Percentiles rank a stretch among this genome's conserved stretches.
These are phyloP conservation scores for Isurus oxyrinchus DNA, from an alignment of 2,113 vertebrate genomes.

Conservation along the genomic window DNA sequence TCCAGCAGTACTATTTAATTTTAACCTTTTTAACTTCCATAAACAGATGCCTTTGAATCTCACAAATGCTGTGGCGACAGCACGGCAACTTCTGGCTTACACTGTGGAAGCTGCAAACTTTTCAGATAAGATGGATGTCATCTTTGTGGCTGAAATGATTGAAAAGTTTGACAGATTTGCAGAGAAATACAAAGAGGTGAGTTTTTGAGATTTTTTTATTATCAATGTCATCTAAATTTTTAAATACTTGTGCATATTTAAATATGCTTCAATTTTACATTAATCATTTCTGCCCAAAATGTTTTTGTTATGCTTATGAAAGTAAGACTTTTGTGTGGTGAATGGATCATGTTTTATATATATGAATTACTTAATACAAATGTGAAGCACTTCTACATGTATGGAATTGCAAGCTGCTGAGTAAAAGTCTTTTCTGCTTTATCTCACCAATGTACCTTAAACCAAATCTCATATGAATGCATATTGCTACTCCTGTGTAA, in stretches of 20 bases:
- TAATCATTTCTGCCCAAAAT: not conserved
- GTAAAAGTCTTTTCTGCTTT: not conserved
- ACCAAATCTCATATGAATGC: not conserved
- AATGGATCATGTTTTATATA: not conserved
- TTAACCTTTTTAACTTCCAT: not conserved
- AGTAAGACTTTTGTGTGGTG: not conserved
- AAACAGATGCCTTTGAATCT: constrained; percentile 88
- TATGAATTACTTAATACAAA: not conserved
- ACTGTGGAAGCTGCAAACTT: constrained; percentile 89
- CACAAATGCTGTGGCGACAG: constrained; percentile 81
- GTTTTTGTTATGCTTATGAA: not conserved
- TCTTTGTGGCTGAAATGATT: constrained; percentile 98
- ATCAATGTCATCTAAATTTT: not conserved
- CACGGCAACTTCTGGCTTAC: constrained; percentile 80
- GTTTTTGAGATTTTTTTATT: constrained; percentile 30
- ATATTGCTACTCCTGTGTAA: too few species aligned
- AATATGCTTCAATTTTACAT: not conserved
- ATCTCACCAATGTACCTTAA: not conserved
- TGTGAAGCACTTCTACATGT: not conserved
- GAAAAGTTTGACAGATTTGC: constrained; percentile 93
- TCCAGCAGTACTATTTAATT: not conserved
- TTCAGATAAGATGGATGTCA: constrained; percentile 97
- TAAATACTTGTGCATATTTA: not conserved
- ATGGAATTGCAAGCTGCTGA: not conserved
- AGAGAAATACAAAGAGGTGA: constrained; percentile 91